Conservation (phyloP, 2,113 vertebrate species). For the Garra rufa region DNA sequence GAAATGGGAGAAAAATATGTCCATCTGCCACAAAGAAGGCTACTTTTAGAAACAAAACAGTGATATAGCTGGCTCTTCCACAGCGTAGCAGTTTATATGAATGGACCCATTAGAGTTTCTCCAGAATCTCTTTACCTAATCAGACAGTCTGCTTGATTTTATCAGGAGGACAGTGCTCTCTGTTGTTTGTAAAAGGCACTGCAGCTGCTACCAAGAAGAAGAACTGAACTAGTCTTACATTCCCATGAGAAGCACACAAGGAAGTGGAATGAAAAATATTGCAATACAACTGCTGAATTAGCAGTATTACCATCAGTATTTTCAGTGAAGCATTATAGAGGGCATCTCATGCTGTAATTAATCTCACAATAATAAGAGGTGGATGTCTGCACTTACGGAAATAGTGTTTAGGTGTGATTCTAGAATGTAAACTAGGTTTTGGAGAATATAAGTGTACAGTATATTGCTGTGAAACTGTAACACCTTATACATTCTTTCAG, state of each 20-base stretch:
- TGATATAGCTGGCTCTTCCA: not conserved
- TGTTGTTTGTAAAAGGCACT: constrained; percentile 12
- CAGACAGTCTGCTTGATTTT: not conserved
- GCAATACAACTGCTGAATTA: not conserved
- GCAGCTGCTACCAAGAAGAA: not conserved
- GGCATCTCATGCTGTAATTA: not conserved
- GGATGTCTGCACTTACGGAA: not conserved
- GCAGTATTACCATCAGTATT: not conserved
- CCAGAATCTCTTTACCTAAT: not conserved
- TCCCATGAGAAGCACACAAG: not conserved
- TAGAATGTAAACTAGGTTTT: not conserved
- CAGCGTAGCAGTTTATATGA: not conserved
- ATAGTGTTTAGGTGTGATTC: not conserved
- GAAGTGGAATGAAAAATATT: not conserved
- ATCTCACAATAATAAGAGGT: not conserved
- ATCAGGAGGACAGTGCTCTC: constrained; percentile 30
- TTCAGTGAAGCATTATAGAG: not conserved
- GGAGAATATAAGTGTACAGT: not conserved
- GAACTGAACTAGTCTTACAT: not conserved
- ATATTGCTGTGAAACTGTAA: not conserved
- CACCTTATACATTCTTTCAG: not conserved
- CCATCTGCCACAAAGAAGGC: not conserved
- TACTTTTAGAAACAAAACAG: not conserved
- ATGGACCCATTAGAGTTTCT: not conserved
- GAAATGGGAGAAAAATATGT: not conserved